Evolutionary conservation across 2,888 invertebrate genomes (phyloP).

Genomic region (Leptothorax acervorum): DNA sequence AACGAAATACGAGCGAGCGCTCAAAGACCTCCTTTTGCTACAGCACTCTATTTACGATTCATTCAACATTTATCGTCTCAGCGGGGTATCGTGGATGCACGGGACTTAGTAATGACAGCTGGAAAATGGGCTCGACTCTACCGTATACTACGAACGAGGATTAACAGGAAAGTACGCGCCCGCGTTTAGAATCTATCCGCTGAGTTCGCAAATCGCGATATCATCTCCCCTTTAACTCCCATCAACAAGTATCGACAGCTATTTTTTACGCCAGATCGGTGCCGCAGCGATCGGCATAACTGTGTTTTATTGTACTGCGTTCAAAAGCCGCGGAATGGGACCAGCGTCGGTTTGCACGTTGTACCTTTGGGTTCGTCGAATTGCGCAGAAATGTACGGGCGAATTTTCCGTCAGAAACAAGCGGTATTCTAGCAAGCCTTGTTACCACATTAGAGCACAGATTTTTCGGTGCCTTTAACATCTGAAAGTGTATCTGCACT

Average conservation of each 20-base stretch:
- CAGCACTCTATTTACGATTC: constrained; percentile 35
- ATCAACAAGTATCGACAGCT: constrained; percentile 51
- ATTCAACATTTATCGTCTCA: constrained; percentile 31
- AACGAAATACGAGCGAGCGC: constrained; percentile 12
- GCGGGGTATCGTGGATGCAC: background rate
- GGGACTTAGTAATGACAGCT: constrained; percentile 16
- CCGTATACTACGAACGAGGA: background rate
- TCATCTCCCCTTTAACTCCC: constrained; percentile 34
- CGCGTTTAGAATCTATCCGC: constrained; percentile 7
- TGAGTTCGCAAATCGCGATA: constrained; percentile 38
- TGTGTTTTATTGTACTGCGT: constrained; percentile 26
- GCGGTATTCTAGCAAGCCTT: background rate
- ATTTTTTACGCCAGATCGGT: constrained; percentile 43
- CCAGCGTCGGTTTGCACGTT: background rate
- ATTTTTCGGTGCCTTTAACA: background rate
- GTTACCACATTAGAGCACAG: background rate
- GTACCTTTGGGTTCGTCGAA: constrained; percentile 1
- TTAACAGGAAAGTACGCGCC: constrained; percentile 10
- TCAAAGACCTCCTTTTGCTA: background rate
- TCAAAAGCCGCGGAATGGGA: constrained; percentile 37
- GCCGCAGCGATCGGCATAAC: constrained; percentile 40
- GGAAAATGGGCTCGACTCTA: constrained; percentile 16
- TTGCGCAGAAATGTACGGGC: background rate
- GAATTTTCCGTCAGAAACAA: constrained; percentile 8
- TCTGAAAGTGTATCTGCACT: background rate